Base-by-base conservation (phyloP, 2,888 invertebrate genomes). In the Spodoptera littoralis region DNA sequence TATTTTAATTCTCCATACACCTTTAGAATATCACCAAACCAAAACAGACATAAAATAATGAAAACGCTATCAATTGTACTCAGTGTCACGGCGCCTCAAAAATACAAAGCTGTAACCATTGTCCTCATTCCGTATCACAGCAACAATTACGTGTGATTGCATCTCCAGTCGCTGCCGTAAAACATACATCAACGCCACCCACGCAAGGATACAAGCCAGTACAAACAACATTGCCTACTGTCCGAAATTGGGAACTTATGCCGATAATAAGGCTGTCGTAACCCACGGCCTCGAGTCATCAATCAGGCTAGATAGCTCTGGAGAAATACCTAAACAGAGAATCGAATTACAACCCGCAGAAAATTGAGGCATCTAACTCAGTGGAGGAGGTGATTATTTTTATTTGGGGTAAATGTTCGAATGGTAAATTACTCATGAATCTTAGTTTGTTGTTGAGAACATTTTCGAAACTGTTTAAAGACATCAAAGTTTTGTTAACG, bases 241-340 rank as follows among this genome's bases (percentile, higher is more conserved):
- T 50, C 44, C 46, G 11, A 55, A 62, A 77, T 66, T 65, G 60
- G 48, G 22, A 62, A 74, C 64, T 65, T 60, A 63, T 63, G 68
- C 47, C 60, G 30, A 50, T 71, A 77, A 59, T 65, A 68, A 58
- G 70, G 42, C 62, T 71, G 53, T 55, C 60, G 52, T 45, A 54
- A 57, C 44, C 27, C 18, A 24, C 50, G n/a, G 56, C 42, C 46
- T 30, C 11, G 8, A 48, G 45, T 60, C 80, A 77, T 78, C 77
- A 79, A 79, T 78, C 80, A 77, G 47, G n/a, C 53, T 11, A 56
- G 69, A 73, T 65, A 67, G 41, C 51, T 13, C 18, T 11, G 24
- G 48, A 67, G 63, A 69, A 69, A 76, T 78, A 70, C 63, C 69
- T 63, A 66, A 66, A 66, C 66, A 59, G 54, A 51, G 64, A 75